Evolutionary conservation across 2,113 vertebrate species (phyloP), one percentile per base, ranked within the genome.

Genomic region (Dipodomys stephensi): DNA sequence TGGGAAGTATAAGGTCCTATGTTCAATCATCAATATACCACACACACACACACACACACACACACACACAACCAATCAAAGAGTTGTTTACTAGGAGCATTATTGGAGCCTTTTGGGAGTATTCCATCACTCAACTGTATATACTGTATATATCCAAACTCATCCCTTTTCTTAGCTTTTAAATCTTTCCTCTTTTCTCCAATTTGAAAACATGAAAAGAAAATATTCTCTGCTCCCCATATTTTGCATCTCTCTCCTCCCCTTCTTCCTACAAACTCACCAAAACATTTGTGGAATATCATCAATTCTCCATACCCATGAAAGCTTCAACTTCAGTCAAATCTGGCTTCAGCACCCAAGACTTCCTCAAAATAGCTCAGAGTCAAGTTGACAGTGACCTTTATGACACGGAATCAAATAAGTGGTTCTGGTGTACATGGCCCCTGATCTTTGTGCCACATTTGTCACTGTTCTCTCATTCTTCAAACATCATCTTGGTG

Each of bases 331-430:
- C 25, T 87, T 57, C 10, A 74, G 46, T 84, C 69, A 53, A 74
- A 53, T 79, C 23, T 67, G 67, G 23, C 30, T 76, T 81, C 83
- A 23, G 35, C 13, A 4, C 53, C 81, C 65, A 69, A 64, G 28
- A 73, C 62, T 18, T 77, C 20, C 57, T 46, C 44, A 83, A 96
- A 92, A 84, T 64, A 82, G 28, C 28, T 69, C 76, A 60, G 25
- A 44, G 39, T 82, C 88, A 77, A 71, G 87, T 64, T 23, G 49
- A 22, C 1, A 5, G 64, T 44, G 77, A 68, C 49, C 74, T 62
- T 87, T 28, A 23, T 60, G 78, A 60, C 32, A 79, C 7, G 88
- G 65, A 28, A 22, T 44, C 72, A 78, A 39, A 78, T 30, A 32
- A 81, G 25, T 8, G 10, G 27, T 27, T 77, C 22, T 60, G 11